Base-by-base conservation (phyloP, 2,888 invertebrate genomes). In the Calephelis perditalis region DNA sequence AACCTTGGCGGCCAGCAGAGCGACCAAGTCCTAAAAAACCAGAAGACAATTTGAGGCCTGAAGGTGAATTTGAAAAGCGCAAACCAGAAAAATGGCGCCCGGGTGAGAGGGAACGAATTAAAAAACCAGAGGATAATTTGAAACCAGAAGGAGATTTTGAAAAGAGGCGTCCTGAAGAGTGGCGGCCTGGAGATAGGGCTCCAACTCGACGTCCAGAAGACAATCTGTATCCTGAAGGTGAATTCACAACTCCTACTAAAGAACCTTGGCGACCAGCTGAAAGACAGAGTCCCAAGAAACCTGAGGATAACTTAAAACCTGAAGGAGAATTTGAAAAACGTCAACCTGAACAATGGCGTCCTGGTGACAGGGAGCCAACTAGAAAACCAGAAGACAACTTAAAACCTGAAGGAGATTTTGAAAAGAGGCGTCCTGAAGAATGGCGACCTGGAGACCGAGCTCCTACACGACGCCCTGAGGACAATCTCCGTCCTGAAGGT, bases 321-420 rank as follows among this genome's bases (percentile, higher is more conserved):
- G 75, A 26, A 26, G 80, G 80, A 15, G 77, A 79, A 0, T 80
- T 80, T 56, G 70, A 73, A 40, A 64, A 65, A 35, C 76, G 72
- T 0, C 79, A 82, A 11, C 84, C 82, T 1, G 79, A 84, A 3
- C 73, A 81, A 72, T 92, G 82, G 79, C 70, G 69, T 10, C 88
- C 91, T 10, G 91, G 84, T 36, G 92, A 90, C 64, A 72, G 68
- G 64, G 85, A 72, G 5, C 70, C 40, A 6, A 40, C 5, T 40
- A 6, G 66, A 4, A 86, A 78, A 66, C 91, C 87, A 0, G 72
- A 82, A 15, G 93, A 93, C 64, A 93, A 93, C 67, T 70, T 93
- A 0, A 75, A 76, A 58, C 89, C 88, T 73, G 92, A 92, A 72
- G 92, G 93, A 8, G 92, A 92, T 0, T 93, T 93, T 70, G 75